Evolutionary conservation across 2,888 invertebrate species (phyloP), one percentile per base, ranked within the genome.

Genomic region (Zygogramma bicolorata): DNA sequence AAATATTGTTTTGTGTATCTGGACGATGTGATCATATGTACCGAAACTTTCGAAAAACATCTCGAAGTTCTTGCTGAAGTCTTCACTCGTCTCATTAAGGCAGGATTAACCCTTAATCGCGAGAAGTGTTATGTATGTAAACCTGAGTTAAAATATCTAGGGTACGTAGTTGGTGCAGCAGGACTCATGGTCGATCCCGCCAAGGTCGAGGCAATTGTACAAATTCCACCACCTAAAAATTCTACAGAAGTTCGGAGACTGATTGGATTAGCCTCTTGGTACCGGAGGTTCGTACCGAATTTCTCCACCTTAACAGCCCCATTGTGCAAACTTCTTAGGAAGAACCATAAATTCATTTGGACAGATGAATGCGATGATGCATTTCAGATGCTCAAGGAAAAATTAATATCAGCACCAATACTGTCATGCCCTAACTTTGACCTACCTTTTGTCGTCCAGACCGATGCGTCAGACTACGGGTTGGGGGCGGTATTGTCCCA

Each of bases 1-100:
- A 78, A 76, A n/a, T 57, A 76, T 59, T 71, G 74, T 4, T 80
- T 80, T 40, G 78, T 75, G 1, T 82, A 82, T 59, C 61, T 80
- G 10, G 80, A 81, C 57, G 81, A 81, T 53, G 73, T 81, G 13
- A 76, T 82, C 6, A 69, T 81, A 0, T 63, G 61, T 5, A 77
- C 68, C 6, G 8, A 27, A 49, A 76, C 62, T 0, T 81, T 81
- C 15, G 22, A 68, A 40, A 58, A 13, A 6, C 80, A 81, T 61
- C 7, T 77, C 27, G 46, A 74, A 6, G 67, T 79, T 10, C 53
- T 81, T 18, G 27, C 34, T 10, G 68, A 71, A 27, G 77, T 80
- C 29, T 73, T 79, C 6, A 53, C 68, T 38, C 57, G 67, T 5
- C 38, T 80, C 15, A 46, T 2, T 13, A 20, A 29, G 3, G 77